Conservation (phyloP, 2,797 vertebrate genomes). For the Tapirus indicus region DNA sequence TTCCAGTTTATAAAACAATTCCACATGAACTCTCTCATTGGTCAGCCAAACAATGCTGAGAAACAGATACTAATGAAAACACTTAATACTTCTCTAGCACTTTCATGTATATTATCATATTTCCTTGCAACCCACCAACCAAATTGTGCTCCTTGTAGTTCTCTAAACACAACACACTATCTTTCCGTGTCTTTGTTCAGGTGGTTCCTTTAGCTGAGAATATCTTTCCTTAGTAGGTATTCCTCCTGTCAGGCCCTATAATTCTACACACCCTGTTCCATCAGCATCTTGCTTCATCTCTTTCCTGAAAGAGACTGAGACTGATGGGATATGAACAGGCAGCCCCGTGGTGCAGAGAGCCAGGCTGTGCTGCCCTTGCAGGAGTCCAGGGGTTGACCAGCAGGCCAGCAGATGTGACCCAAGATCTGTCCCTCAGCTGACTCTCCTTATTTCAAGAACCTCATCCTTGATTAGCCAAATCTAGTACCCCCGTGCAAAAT, state of each 20-base stretch:
- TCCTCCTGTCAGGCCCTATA: background rate
- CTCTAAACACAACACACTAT: background rate
- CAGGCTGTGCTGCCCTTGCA: background rate
- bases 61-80: background rate
- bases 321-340: background rate
- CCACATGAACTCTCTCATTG: background rate
- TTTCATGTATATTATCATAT: background rate
- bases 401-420: too few species aligned
- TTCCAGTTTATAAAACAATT: constrained; percentile 51
- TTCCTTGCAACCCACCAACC: background rate
- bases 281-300: background rate
- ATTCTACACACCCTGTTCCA: background rate
- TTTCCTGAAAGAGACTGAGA: background rate
- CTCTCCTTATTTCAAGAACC: background rate
- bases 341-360: background rate
- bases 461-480: background rate
- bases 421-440: background rate
- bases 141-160: background rate
- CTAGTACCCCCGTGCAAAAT: background rate
- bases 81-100: background rate
- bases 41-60: background rate
- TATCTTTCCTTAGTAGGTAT: background rate
- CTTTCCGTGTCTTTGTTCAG: background rate
- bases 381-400: background rate
- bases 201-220: background rate